Percentiles rank a stretch among this genome's conserved stretches.
Conservation (phyloP, 2,113 vertebrate species). For the Telmatochromis brachygnathus region DNA sequence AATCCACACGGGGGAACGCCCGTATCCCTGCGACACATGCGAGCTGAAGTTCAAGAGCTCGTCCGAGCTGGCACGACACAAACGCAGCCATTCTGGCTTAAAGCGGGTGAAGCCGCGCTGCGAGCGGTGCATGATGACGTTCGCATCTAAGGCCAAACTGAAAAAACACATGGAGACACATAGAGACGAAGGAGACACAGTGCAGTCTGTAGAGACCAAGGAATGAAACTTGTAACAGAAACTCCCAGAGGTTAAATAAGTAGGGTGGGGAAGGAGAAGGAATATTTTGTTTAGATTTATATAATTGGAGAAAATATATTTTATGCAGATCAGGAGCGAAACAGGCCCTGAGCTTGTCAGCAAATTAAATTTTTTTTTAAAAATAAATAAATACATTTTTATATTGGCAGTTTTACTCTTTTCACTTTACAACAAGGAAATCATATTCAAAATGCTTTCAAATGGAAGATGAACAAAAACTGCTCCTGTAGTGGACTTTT, state of each 20-base stretch:
- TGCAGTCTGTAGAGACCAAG: neutral
- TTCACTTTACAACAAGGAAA: neutral
- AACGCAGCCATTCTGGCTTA: constrained; percentile 39
- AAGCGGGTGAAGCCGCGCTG: constrained; percentile 24
- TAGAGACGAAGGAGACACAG: neutral
- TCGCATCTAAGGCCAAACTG: constrained; percentile 48
- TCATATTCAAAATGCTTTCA: neutral
- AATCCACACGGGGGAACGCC: constrained; percentile 67
- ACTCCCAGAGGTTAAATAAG: neutral
- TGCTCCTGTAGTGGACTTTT: neutral
- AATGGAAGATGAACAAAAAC: neutral
- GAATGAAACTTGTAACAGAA: neutral
- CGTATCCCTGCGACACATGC: constrained; percentile 57
- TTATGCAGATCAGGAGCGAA: neutral
- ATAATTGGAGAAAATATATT: neutral
- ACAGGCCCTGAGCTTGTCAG: neutral
- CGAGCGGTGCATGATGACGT: constrained; percentile 40
- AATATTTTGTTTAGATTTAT: neutral
- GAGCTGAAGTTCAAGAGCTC: constrained; percentile 66
- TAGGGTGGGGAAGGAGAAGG: neutral
- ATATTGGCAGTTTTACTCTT: neutral
- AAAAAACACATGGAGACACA: constrained; percentile 55
- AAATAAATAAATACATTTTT: neutral
- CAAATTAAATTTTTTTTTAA: accelerated
- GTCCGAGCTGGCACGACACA: constrained; percentile 66